Evolutionary conservation across 2,888 invertebrate genomes (phyloP).

Genomic region (Trachelus troglodyta): DNA sequence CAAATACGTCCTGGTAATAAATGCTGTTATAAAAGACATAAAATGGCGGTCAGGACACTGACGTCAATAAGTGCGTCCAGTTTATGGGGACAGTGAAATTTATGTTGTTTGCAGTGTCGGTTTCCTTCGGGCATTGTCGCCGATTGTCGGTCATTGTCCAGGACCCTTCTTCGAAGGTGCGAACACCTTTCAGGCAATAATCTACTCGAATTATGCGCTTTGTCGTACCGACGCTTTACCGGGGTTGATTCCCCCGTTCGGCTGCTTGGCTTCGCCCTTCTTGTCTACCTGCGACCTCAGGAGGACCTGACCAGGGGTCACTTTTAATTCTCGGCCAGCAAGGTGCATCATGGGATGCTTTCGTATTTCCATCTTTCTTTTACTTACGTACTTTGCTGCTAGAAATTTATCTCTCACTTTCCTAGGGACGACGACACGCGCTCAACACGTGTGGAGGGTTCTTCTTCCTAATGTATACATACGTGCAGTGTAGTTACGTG

Average conservation of each 20-base stretch:
- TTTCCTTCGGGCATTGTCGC: conserved; percentile 60
- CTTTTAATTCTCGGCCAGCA: conserved; percentile 24
- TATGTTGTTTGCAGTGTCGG: conserved; percentile 65
- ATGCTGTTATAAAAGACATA: neutral
- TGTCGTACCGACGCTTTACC: conserved; percentile 59
- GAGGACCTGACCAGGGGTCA: conserved; percentile 65
- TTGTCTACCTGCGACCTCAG: neutral
- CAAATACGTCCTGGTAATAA: neutral
- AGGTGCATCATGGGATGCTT: neutral
- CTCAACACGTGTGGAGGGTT: neutral
- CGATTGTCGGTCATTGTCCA: conserved; percentile 63
- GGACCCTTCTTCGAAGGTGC: conserved; percentile 60
- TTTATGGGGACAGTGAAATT: conserved; percentile 45
- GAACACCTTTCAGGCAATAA: conserved; percentile 65
- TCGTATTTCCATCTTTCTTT: neutral
- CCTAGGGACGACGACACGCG: neutral
- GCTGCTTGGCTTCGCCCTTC: neutral
- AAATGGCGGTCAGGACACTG: neutral
- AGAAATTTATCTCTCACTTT: neutral
- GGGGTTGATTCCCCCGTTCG: neutral
- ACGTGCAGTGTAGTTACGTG: neutral
- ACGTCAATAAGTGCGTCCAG: neutral
- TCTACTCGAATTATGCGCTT: conserved; percentile 62
- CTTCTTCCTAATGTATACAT: neutral
- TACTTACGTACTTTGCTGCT: neutral